A percentile compares a stretch with the other conserved stretches of the same genome.
Evolutionary conservation across 2,888 invertebrate genomes (phyloP).

Genomic region (Gandaritis pyraliata): DNA sequence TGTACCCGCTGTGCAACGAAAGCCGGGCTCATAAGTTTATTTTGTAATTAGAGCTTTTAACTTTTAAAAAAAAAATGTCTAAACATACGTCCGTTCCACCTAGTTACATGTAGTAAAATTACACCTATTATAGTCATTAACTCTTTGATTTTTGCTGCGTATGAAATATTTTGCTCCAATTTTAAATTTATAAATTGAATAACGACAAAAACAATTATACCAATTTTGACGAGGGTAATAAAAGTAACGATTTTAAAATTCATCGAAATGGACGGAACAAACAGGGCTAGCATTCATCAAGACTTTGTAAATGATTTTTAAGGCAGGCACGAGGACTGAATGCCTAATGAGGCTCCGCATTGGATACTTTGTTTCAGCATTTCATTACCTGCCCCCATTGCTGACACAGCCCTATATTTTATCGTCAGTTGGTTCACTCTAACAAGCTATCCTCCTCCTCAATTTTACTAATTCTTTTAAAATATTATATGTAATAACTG

Average conservation of each 20-base stretch:
- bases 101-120: no score
- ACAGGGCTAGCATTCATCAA: conserved; percentile 68
- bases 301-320: conserved; percentile 77
- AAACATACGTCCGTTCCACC: no score
- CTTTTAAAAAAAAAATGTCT: background rate
- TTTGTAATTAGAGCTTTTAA: conserved; percentile 4
- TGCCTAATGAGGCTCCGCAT: conserved; percentile 75
- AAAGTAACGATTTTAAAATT: conserved; percentile 30
- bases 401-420: conserved; percentile 23
- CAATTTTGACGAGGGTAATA: conserved; percentile 15
- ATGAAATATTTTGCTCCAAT: no score
- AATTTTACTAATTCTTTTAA: no score
- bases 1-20: conserved; percentile 22
- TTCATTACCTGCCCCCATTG: conserved; percentile 65
- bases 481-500: no score
- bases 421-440: conserved; percentile 4
- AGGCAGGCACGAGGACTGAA: conserved; percentile 71
- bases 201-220: conserved; percentile 4
- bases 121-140: no score
- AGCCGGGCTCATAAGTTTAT: conserved; percentile 19
- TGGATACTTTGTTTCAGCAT: conserved; percentile 75
- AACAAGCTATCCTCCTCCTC: no score
- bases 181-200: background rate
- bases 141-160: no score
- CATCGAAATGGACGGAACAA: conserved; percentile 49